Percentiles rank a stretch among this genome's conserved stretches.
Conservation (phyloP, 1,140 invertebrate genomes). For the Oryzaephilus surinamensis region DNA sequence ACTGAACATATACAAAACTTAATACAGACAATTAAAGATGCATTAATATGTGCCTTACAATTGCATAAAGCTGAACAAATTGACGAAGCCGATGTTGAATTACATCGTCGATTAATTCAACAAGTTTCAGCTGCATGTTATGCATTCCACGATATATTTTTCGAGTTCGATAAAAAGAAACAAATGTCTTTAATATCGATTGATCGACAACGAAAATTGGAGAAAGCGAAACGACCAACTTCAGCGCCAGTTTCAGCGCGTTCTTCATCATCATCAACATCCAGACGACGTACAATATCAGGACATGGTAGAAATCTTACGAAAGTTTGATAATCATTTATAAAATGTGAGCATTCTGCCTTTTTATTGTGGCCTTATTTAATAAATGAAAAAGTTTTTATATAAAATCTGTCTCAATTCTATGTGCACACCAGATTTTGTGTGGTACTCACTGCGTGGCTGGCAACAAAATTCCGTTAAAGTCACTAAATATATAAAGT, state of each 20-base stretch:
- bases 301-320: too few species aligned
- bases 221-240: constrained; percentile 18
- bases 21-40: constrained; percentile 71
- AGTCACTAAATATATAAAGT: too few species aligned
- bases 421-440: too few species aligned
- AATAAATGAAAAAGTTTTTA: too few species aligned
- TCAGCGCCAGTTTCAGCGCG: neutral
- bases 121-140: constrained; percentile 55
- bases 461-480: too few species aligned
- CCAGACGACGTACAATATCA: neutral
- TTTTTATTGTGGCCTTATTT: too few species aligned
- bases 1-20: constrained; percentile 70
- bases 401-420: too few species aligned
- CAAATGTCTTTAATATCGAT: constrained; percentile 46
- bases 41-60: constrained; percentile 61
- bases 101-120: constrained; percentile 50
- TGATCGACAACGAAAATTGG: constrained; percentile 34
- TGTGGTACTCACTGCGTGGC: too few species aligned
- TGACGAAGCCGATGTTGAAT: constrained; percentile 48
- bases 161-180: constrained; percentile 39
- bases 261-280: neutral
- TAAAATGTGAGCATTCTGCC: too few species aligned
- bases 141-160: constrained; percentile 50
- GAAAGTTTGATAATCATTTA: too few species aligned
- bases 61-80: constrained; percentile 56